Evolutionary conservation across 1,140 invertebrate genomes (phyloP).

Genomic region (Drosophila ficusphila): DNA sequence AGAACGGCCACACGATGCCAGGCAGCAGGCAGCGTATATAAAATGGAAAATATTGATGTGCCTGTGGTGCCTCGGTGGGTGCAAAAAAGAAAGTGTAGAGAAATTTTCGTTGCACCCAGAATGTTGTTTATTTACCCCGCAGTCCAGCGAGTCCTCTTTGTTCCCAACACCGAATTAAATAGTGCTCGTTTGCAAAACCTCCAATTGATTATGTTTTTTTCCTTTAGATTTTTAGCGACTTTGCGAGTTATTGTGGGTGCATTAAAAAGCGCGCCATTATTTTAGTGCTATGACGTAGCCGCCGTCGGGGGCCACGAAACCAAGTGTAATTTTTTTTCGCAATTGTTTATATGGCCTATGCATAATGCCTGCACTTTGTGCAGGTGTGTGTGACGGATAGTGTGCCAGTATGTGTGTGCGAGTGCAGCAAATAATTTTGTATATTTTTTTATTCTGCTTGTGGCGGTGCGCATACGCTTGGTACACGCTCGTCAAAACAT

Average conservation of each 20-base stretch:
- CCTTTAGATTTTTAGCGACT: slow-evolving; percentile 38
- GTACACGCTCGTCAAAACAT: slow-evolving; percentile 83
- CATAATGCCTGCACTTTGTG: slow-evolving; percentile 55
- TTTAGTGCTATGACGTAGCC: slow-evolving; percentile 75
- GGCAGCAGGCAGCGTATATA: slow-evolving; percentile 57
- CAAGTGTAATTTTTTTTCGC: slow-evolving; percentile 48
- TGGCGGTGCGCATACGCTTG: slow-evolving; percentile 75
- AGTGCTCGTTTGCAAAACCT: slow-evolving; percentile 16
- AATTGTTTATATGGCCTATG: slow-evolving; percentile 71
- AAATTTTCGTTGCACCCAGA: slow-evolving; percentile 74
- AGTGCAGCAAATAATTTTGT: slow-evolving; percentile 73
- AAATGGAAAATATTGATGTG: slow-evolving; percentile 79
- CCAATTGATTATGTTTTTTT: slow-evolving; percentile 49
- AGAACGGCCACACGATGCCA: slow-evolving; percentile 61
- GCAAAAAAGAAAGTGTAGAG: slow-evolving; percentile 82
- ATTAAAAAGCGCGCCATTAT: slow-evolving; percentile 81
- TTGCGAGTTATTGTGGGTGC: slow-evolving; percentile 37
- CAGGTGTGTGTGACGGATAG: slow-evolving; percentile 16
- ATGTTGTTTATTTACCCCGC: slow-evolving; percentile 61
- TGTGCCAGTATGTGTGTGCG: slow-evolving; percentile 25
- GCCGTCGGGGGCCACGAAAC: slow-evolving; percentile 56
- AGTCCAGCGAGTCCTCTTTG: not conserved
- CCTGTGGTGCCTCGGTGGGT: slow-evolving; percentile 44
- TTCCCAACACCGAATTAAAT: not conserved
- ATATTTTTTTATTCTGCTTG: slow-evolving; percentile 63